Evolutionary conservation across 2,888 invertebrate species (phyloP).

Genomic region (Synergus umbraculus): DNA sequence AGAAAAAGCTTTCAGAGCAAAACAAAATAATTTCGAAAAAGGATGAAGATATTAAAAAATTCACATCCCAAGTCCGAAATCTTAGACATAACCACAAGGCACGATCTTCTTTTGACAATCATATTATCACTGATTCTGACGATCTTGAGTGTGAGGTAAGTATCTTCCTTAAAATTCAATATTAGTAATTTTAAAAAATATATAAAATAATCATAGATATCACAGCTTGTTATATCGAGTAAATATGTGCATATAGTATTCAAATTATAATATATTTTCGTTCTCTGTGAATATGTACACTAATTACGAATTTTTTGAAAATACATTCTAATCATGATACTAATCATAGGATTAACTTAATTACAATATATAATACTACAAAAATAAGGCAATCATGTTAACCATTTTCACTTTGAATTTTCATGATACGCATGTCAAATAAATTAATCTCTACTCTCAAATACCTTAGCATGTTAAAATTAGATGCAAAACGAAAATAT

Average conservation of each 20-base stretch:
- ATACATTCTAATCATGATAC: not conserved
- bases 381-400: constrained; percentile 29
- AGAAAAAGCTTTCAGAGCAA: constrained; percentile 62
- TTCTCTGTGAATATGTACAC: too few species aligned
- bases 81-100: constrained; percentile 62
- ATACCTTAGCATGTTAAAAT: not conserved
- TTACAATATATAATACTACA: not conserved
- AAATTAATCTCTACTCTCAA: not conserved
- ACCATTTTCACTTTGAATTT: constrained; percentile 9
- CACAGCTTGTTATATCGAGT: not conserved
- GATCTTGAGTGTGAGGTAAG: constrained; percentile 63
- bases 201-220: not conserved
- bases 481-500: not conserved
- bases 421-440: not conserved
- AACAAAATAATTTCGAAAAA: constrained; percentile 61
- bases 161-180: constrained; percentile 44
- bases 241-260: too few species aligned
- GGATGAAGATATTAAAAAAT: constrained; percentile 63
- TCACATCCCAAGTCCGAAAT: constrained; percentile 60
- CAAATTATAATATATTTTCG: too few species aligned
- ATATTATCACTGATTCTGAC: constrained; percentile 49
- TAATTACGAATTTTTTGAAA: not conserved
- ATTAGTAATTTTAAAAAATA: not conserved
- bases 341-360: not conserved
- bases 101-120: constrained; percentile 46